These are phyloP conservation scores for Halictus rubicundus DNA, from an alignment of 1,140 invertebrate genomes.

Conservation along the genomic window DNA sequence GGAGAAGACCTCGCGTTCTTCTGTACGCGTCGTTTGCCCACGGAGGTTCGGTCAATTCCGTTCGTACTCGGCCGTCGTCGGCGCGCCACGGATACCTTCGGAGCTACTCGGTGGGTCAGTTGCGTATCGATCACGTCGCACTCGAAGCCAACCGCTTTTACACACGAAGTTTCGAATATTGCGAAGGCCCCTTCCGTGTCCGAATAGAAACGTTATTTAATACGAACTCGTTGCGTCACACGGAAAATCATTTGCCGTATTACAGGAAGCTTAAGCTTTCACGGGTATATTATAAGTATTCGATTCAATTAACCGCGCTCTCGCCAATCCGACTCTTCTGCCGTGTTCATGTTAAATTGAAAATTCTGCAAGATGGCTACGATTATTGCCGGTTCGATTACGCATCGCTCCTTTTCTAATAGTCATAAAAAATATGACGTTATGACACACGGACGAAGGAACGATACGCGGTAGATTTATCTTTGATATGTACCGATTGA, in stretches of 20 bases:
- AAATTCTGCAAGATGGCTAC: constrained; percentile 29
- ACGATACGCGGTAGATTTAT: background rate
- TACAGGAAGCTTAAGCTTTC: background rate
- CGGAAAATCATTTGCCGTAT: background rate
- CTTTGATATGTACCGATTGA: constrained; percentile 47
- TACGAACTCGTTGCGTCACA: background rate
- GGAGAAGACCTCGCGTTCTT: constrained; percentile 60
- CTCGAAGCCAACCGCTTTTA: constrained; percentile 60
- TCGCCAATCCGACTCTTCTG: background rate
- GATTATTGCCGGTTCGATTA: background rate
- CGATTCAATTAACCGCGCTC: background rate
- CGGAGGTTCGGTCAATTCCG: constrained; percentile 40
- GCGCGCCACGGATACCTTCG: constrained; percentile 29
- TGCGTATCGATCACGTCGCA: constrained; percentile 60
- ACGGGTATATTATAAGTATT: background rate
- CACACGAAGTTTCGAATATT: constrained; percentile 46
- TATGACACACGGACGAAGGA: background rate
- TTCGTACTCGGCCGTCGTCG: constrained; percentile 33
- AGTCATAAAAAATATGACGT: background rate
- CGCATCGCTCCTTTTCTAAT: background rate
- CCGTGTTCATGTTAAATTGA: background rate
- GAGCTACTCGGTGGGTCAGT: background rate
- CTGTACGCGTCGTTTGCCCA: constrained; percentile 53
- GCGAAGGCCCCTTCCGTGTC: constrained; percentile 9
- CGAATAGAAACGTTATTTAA: constrained; percentile 7